phyloP scores from a whole-genome alignment of 2,797 vertebrate species.

The Orientallactaga sibirica region DNA sequence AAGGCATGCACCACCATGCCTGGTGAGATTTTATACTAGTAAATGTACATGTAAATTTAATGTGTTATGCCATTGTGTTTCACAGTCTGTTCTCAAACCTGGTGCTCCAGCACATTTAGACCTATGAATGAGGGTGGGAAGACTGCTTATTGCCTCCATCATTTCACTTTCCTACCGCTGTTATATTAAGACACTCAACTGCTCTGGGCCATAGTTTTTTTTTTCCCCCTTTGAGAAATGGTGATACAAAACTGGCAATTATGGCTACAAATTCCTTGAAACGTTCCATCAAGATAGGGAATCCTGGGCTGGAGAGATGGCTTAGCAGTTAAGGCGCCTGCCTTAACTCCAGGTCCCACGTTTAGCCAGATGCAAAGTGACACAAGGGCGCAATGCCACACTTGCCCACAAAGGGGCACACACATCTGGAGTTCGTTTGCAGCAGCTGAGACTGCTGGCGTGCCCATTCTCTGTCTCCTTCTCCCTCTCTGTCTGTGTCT shows the following conservation, averaged over 20 bases:
- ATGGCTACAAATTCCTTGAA: not conserved
- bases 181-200: conserved; percentile 45
- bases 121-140: conserved; percentile 7
- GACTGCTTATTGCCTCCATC: not conserved
- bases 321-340: no score
- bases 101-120: conserved; percentile 40
- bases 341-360: no score
- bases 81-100: conserved; percentile 23
- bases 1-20: no score
- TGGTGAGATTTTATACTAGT: conserved; percentile 6
- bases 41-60: conserved; percentile 36
- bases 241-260: conserved; percentile 8
- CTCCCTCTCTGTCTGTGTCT: no score
- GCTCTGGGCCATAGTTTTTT: conserved; percentile 16
- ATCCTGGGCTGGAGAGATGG: no score
- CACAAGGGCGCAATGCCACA: no score
- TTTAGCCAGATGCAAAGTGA: no score
- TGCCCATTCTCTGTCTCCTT: no score
- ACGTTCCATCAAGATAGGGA: not conserved
- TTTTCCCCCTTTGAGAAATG: conserved; percentile 21
- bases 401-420: no score
- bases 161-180: conserved; percentile 23
- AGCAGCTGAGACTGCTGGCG: no score
- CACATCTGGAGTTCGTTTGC: no score
- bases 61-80: conserved; percentile 10